Evolutionary conservation across 1,140 invertebrate species (phyloP).

Genomic region (Diabrotica undecimpunctata): DNA sequence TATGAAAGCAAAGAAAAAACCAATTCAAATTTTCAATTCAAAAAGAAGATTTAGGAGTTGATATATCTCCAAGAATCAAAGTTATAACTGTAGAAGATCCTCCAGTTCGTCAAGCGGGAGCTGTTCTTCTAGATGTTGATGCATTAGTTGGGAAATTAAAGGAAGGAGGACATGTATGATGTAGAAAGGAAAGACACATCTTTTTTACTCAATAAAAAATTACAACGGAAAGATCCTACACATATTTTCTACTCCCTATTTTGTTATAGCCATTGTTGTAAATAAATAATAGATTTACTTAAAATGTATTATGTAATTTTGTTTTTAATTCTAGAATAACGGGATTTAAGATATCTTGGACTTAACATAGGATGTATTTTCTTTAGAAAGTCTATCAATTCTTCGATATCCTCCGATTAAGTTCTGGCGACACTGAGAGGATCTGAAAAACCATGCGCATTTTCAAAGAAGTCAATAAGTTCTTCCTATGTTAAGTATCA

Average conservation of each 20-base stretch:
- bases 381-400: too few relatives aligned
- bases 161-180: slow-evolving; percentile 68
- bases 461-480: too few relatives aligned
- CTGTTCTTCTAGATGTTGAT: slow-evolving; percentile 90
- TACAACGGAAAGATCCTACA: not conserved
- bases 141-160: slow-evolving; percentile 87
- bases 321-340: too few relatives aligned
- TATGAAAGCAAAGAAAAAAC: slow-evolving; percentile 99
- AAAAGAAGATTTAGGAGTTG: slow-evolving; percentile 91
- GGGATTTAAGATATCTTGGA: too few relatives aligned
- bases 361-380: too few relatives aligned
- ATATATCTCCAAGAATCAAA: slow-evolving; percentile 77
- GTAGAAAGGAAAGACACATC: not conserved
- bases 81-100: slow-evolving; percentile 91
- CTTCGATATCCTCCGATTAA: too few relatives aligned
- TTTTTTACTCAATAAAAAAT: not conserved
- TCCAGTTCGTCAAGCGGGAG: slow-evolving; percentile 86
- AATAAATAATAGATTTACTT: too few relatives aligned
- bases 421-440: too few relatives aligned
- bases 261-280: too few relatives aligned
- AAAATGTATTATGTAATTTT: too few relatives aligned
- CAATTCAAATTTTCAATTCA: slow-evolving; percentile 88
- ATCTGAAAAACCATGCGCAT: too few relatives aligned
- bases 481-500: too few relatives aligned
- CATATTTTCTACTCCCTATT: not conserved